These are phyloP conservation scores for Lochmaea capreae DNA, from an alignment of 2,888 invertebrate genomes.

Conservation along the genomic window DNA sequence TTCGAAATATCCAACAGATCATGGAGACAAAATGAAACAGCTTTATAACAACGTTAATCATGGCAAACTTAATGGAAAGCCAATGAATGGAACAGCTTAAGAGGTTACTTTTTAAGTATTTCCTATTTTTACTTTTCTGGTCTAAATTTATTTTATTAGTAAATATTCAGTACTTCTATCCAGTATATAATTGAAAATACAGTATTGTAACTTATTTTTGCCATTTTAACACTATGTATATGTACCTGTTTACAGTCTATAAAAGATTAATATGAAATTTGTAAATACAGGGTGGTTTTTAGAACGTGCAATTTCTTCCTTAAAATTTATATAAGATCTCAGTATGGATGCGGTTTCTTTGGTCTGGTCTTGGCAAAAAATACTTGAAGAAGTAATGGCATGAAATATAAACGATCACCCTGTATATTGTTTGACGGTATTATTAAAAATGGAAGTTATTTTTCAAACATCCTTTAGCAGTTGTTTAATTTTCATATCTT, in stretches of 20 bases:
- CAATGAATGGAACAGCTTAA: conserved; percentile 52
- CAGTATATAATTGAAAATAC: conserved; percentile 16
- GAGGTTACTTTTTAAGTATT: conserved; percentile 38
- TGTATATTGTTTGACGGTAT: not conserved
- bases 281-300: not conserved
- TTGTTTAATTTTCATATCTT: not conserved
- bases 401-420: not conserved
- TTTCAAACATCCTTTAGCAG: not conserved
- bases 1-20: conserved; percentile 28
- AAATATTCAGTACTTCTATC: conserved; percentile 6
- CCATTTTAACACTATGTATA: conserved; percentile 23
- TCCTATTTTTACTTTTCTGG: conserved; percentile 18
- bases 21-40: conserved; percentile 46
- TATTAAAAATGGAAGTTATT: too few species aligned
- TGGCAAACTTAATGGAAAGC: conserved; percentile 47
- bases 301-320: too few species aligned
- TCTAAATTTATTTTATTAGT: conserved; percentile 22
- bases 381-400: too few species aligned
- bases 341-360: too few species aligned
- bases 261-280: not conserved
- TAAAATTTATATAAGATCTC: too few species aligned
- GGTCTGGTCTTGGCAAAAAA: too few species aligned
- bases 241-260: conserved; percentile 35
- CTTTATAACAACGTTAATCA: conserved; percentile 44
- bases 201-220: conserved; percentile 40